These are phyloP conservation scores for Sylvilagus floridanus DNA, from an alignment of 2,797 vertebrate genomes.

Conservation along the genomic window DNA sequence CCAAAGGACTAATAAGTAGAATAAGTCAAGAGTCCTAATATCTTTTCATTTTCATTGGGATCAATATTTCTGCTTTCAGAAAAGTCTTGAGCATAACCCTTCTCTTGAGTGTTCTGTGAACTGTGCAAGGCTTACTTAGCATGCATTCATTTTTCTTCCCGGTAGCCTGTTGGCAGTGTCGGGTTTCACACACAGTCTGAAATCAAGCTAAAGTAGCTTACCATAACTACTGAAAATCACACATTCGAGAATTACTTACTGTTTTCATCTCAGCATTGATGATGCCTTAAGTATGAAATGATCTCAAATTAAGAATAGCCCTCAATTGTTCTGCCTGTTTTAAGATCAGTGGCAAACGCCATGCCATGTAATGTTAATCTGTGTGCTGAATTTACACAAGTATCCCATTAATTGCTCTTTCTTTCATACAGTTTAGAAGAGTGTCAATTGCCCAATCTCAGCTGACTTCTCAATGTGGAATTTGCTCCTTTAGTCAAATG, in stretches of 20 bases:
- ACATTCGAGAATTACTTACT: not conserved
- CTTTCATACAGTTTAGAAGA: too few species aligned
- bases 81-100: not conserved
- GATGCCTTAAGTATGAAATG: not conserved
- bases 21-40: not conserved
- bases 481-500: too few species aligned
- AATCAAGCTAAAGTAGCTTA: not conserved
- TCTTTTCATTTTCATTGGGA: not conserved
- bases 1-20: not conserved
- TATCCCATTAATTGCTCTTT: too few species aligned
- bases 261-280: not conserved
- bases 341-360: not conserved
- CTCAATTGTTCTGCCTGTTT: not conserved
- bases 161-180: not conserved
- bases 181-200: not conserved
- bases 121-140: not conserved
- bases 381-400: too few species aligned
- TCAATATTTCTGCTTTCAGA: constrained; percentile 14
- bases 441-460: too few species aligned
- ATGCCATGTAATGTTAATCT: too few species aligned
- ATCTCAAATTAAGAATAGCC: not conserved
- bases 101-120: not conserved
- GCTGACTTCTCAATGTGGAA: too few species aligned
- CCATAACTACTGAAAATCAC: not conserved
- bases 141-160: not conserved